Conservation (phyloP, 2,113 vertebrate species). For the Eurypyga helias region DNA sequence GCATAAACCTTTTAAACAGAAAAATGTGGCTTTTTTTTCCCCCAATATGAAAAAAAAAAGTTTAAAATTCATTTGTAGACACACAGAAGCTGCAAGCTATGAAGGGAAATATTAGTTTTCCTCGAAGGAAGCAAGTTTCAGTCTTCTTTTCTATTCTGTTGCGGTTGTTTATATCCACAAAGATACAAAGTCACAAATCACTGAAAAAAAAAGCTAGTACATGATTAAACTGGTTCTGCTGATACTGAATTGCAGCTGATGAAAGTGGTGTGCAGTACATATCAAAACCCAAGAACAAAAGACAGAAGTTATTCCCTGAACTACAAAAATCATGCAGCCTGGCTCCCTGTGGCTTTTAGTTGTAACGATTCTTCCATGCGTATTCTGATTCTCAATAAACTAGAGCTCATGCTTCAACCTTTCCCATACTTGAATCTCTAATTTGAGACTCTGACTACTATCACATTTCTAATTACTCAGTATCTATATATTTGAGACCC, state of each 20-base stretch:
- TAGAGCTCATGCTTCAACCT: background rate
- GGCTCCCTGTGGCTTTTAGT: background rate
- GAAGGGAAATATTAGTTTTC: background rate
- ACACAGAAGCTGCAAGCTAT: background rate
- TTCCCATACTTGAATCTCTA: background rate
- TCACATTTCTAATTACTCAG: background rate
- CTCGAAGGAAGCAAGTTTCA: background rate
- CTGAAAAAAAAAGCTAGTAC: background rate
- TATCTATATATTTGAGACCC: background rate
- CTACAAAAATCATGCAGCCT: background rate
- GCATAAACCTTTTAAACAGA: slow-evolving; percentile 46
- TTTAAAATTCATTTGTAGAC: background rate
- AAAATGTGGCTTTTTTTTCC: background rate
- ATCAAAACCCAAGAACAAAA: slow-evolving; percentile 36
- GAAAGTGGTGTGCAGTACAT: background rate
- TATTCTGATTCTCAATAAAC: background rate
- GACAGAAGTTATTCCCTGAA: background rate
- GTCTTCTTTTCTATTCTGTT: background rate
- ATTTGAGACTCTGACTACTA: background rate
- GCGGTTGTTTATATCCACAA: background rate
- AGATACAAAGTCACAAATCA: background rate
- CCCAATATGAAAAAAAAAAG: background rate
- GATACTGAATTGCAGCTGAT: background rate
- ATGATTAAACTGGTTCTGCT: background rate
- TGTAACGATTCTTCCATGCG: fast-evolving